A percentile compares a stretch with the other conserved stretches of the same genome.
phyloP scores from a whole-genome alignment of 1,140 invertebrate genomes.

The Maconellicoccus hirsutus region DNA sequence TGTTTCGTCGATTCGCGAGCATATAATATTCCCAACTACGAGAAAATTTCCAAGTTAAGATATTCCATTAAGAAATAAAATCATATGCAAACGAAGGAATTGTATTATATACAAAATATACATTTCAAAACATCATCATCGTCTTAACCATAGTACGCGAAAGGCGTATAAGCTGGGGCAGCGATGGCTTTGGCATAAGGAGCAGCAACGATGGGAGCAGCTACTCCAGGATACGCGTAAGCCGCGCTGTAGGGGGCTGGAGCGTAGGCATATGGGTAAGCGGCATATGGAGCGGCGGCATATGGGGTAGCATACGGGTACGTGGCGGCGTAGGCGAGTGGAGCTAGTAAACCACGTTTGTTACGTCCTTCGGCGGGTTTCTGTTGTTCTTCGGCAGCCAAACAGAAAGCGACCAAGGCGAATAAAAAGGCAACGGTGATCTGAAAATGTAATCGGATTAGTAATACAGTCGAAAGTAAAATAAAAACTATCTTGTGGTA shows the following conservation, averaged over 20 bases:
- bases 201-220: conserved; percentile 1
- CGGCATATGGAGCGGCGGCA: not conserved
- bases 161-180: not conserved
- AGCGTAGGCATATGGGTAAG: conserved; percentile 11
- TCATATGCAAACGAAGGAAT: not conserved
- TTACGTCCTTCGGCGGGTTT: not conserved
- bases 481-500: too few species aligned
- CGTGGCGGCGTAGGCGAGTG: not conserved
- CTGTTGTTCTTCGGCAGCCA: not conserved
- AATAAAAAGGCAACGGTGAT: not conserved
- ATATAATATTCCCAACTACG: too few species aligned
- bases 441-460: too few species aligned
- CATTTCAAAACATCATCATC: not conserved
- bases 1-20: too few species aligned
- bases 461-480: too few species aligned
- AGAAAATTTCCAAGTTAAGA: too few species aligned
- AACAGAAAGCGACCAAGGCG: not conserved
- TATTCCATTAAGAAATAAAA: not conserved
- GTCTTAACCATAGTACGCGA: not conserved
- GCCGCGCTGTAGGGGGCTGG: not conserved
- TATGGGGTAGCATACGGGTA: not conserved
- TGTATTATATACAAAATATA: not conserved
- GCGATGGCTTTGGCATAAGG: conserved; percentile 4
- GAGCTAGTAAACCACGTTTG: not conserved
- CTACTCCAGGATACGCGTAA: not conserved